These are phyloP conservation scores for Pristionchus mayeri DNA, from an alignment of 2,888 invertebrate species.

Conservation along the genomic window DNA sequence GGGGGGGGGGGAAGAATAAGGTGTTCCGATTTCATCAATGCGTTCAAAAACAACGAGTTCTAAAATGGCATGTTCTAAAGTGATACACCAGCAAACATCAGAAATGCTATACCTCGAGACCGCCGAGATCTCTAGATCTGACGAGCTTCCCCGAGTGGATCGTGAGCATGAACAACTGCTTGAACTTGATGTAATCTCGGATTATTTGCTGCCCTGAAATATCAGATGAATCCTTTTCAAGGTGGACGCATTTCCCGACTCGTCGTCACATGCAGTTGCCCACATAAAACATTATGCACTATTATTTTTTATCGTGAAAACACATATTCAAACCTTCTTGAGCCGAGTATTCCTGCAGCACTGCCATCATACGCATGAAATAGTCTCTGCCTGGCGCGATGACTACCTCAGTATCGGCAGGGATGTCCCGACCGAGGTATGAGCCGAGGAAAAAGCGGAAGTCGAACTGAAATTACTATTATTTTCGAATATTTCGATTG, in stretches of 20 bases:
- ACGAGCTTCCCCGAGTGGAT: neutral
- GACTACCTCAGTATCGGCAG: neutral
- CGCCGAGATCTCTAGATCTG: neutral
- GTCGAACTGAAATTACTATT: neutral
- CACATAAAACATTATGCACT: too few species aligned
- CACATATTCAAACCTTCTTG: too few species aligned
- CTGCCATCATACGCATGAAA: neutral
- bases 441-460: slow-evolving; percentile 6
- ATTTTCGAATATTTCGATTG: neutral
- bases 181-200: slow-evolving; percentile 19
- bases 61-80: too few species aligned
- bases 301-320: too few species aligned
- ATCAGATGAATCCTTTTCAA: too few species aligned
- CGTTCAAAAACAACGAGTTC: too few species aligned
- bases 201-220: neutral
- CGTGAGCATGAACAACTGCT: slow-evolving; percentile 4
- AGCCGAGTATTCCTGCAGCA: neutral
- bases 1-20: too few species aligned
- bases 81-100: too few species aligned
- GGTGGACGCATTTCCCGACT: too few species aligned
- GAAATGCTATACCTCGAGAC: neutral
- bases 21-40: too few species aligned
- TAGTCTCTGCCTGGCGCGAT: neutral
- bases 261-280: too few species aligned
- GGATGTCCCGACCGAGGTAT: neutral